Conservation (phyloP, 2,888 invertebrate species). For the Eristalinus aeneus region DNA sequence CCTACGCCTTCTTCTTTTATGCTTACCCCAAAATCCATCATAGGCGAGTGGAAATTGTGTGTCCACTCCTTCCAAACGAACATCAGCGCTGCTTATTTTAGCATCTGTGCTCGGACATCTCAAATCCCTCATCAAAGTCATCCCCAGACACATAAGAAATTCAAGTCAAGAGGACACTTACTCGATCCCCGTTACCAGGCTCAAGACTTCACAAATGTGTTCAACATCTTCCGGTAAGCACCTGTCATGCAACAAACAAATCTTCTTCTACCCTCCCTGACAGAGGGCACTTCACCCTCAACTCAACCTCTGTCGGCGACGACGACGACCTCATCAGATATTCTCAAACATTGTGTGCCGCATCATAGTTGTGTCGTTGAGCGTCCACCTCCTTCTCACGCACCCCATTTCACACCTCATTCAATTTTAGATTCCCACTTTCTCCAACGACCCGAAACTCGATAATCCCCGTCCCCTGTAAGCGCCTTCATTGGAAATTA, state of each 20-base stretch:
- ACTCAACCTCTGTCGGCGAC: neutral
- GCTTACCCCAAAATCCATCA: no score
- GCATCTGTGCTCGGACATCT: neutral
- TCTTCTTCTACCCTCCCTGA: neutral
- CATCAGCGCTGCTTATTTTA: neutral
- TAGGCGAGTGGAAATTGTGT: no score
- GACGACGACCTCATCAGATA: conserved; percentile 2
- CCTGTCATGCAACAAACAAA: neutral
- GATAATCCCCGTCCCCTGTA: neutral
- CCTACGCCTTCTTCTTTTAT: no score
- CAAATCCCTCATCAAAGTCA: neutral
- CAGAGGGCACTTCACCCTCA: neutral
- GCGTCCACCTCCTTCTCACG: neutral
- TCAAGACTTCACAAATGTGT: neutral
- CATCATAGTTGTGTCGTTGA: neutral
- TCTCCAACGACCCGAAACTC: neutral
- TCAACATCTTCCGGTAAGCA: neutral
- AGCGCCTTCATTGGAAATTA: conserved; percentile 14
- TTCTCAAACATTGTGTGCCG: conserved; percentile 5
- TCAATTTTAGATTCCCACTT: conserved; percentile 3
- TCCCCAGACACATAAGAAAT: neutral
- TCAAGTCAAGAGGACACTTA: neutral
- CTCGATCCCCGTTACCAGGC: neutral
- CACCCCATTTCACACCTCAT: conserved; percentile 35
- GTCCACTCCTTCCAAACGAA: neutral